A percentile compares a stretch with the other conserved stretches of the same genome.
These are phyloP conservation scores for Podargus strigoides DNA, from an alignment of 2,797 vertebrate species.

Conservation along the genomic window DNA sequence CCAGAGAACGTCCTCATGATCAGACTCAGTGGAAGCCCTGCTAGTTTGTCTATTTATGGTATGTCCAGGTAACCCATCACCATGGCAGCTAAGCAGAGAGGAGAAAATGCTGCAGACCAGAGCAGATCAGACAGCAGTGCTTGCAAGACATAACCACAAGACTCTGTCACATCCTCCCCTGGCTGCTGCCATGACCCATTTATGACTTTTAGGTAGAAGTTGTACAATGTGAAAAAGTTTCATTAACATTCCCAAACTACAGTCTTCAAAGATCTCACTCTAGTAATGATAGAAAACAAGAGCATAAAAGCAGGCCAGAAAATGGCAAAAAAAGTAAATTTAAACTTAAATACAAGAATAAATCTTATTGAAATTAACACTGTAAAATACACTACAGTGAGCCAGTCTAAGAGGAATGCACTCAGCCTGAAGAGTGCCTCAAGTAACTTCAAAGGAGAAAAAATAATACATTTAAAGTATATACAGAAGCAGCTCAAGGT, in stretches of 20 bases:
- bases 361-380: background rate
- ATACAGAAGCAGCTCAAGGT: background rate
- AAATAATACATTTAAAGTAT: background rate
- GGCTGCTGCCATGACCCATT: conserved; percentile 22
- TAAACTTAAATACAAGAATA: background rate
- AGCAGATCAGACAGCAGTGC: background rate
- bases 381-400: background rate
- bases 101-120: background rate
- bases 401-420: background rate
- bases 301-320: background rate
- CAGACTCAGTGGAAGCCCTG: background rate
- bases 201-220: conserved; percentile 13
- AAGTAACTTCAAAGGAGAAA: background rate
- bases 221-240: background rate
- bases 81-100: conserved; percentile 27
- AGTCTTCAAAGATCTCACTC: background rate
- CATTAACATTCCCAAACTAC: background rate
- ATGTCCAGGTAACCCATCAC: conserved; percentile 16
- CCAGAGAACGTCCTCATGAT: background rate
- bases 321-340: background rate
- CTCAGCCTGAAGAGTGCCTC: background rate
- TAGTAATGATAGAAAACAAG: background rate
- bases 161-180: conserved; percentile 7
- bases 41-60: conserved; percentile 5
- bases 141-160: conserved; percentile 8